Base-by-base conservation (phyloP, 1,140 invertebrate species). In the Eulimnadia texana region DNA sequence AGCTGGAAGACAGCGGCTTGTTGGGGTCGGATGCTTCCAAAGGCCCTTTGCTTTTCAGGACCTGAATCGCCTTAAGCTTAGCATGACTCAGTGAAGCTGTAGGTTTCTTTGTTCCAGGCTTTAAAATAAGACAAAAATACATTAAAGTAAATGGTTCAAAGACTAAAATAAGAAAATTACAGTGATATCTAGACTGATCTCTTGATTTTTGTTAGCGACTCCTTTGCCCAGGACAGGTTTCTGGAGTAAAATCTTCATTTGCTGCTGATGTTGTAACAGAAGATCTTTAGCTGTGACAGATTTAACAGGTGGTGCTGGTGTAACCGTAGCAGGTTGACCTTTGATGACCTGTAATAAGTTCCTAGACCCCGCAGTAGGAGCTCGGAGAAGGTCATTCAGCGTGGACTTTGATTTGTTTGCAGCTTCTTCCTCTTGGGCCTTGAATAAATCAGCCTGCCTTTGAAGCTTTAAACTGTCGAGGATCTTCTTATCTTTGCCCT, bases 1-100 rank as follows among this genome's bases (percentile, higher is more conserved):
- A 29, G 10, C 20, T 42, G 28, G 25, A 13, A 57, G 29, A 20
- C 23, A 57, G 27, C 2, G 55, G 55, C 22, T 57, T 29, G 63
- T 76, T 72, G 6, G 72, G 63, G 65, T 74, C 71, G 28, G 73
- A 52, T 60, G 69, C 68, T 11, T 71, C 70, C 11, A 74, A 62
- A 22, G 70, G 62, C 42, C 69, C 69, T 50, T 64, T 64, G 60
- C 50, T 59, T 61, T 60, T 64, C 54, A 54, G 58, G n/a, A 59
- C 47, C 57, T 63, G 58, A 22, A 61, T 29, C n/a, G 25, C 49
- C 58, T 47, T 55, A 20, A 51, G 59, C 50, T 65, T 64, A 53
- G 11, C 60, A 9, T 10, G 62, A 23, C 19, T 63, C 53, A 29
- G 61, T 58, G 22, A 50, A 16, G 49, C 57, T 42, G 20, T 49